Evolutionary conservation across 2,797 vertebrate species (phyloP).

Genomic region (Phataginus tricuspis): DNA sequence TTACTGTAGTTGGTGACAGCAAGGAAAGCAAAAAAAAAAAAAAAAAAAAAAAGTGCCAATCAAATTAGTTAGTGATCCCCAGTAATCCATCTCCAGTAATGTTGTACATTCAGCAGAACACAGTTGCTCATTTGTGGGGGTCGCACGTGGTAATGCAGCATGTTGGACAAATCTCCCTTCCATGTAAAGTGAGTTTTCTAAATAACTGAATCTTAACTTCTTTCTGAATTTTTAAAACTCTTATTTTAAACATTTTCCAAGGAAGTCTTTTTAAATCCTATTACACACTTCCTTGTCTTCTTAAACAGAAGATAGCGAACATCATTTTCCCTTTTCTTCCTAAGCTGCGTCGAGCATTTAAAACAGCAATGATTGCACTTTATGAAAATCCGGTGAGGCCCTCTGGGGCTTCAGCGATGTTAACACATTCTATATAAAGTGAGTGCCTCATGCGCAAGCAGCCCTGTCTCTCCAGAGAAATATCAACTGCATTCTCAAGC

Average conservation of each 20-base stretch:
- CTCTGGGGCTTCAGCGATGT: not conserved
- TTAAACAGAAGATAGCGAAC: constrained; percentile 6
- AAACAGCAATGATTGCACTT: not conserved
- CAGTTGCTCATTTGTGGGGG: not conserved
- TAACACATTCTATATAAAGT: no score
- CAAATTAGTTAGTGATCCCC: not conserved
- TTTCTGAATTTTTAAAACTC: not conserved
- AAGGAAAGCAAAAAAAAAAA: not conserved
- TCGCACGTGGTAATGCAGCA: not conserved
- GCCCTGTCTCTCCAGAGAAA: not conserved
- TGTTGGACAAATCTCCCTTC: not conserved
- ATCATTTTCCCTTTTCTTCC: constrained; percentile 9
- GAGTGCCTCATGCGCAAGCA: not conserved
- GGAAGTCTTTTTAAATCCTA: not conserved
- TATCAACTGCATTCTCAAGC: not conserved
- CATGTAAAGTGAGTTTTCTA: not conserved
- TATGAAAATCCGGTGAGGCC: not conserved
- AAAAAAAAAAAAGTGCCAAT: not conserved
- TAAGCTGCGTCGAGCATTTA: not conserved
- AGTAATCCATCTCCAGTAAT: not conserved
- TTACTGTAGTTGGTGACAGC: not conserved
- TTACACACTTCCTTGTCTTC: not conserved
- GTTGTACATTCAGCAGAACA: not conserved
- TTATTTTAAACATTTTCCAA: not conserved
- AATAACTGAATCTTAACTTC: not conserved